Conservation (phyloP, 2,888 invertebrate genomes). For the Trimorus sp. region DNA sequence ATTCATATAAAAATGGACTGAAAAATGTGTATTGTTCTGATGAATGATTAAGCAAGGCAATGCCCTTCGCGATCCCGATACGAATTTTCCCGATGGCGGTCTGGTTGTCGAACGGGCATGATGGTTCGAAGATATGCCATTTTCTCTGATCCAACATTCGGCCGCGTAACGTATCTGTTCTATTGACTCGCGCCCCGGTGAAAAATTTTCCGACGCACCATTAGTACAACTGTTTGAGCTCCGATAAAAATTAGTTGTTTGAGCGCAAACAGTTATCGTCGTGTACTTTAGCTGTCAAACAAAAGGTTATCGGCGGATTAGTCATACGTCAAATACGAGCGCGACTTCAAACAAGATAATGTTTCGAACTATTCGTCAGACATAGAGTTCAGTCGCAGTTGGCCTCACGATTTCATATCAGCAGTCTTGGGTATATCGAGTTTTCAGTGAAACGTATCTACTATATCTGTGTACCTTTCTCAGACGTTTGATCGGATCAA, state of each 20-base stretch:
- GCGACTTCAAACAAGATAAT: conserved; percentile 32
- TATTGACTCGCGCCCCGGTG: too few relatives aligned
- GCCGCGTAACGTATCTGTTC: background rate
- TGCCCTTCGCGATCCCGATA: conserved; percentile 3
- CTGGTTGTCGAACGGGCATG: conserved; percentile 2
- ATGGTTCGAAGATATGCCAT: background rate
- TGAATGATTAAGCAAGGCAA: conserved; percentile 28
- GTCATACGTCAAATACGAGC: conserved; percentile 15
- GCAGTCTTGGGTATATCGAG: conserved; percentile 9
- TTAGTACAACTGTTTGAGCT: conserved; percentile 5
- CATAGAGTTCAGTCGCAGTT: conserved; percentile 6
- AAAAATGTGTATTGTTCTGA: conserved; percentile 31
- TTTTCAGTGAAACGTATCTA: conserved; percentile 1
- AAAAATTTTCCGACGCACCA: background rate
- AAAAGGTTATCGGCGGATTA: conserved; percentile 14
- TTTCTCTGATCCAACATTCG: background rate
- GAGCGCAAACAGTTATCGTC: conserved; percentile 3
- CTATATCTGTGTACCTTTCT: conserved; percentile 14
- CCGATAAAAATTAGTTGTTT: conserved; percentile 14
- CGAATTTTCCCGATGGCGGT: conserved; percentile 14
- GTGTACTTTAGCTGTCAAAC: conserved; percentile 1
- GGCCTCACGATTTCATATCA: conserved; percentile 3
- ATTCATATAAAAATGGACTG: too few relatives aligned
- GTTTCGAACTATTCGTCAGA: conserved; percentile 7
- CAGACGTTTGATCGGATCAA: conserved; percentile 9